Base-by-base conservation (phyloP, 2,113 vertebrate genomes). In the Regulus satrapa region DNA sequence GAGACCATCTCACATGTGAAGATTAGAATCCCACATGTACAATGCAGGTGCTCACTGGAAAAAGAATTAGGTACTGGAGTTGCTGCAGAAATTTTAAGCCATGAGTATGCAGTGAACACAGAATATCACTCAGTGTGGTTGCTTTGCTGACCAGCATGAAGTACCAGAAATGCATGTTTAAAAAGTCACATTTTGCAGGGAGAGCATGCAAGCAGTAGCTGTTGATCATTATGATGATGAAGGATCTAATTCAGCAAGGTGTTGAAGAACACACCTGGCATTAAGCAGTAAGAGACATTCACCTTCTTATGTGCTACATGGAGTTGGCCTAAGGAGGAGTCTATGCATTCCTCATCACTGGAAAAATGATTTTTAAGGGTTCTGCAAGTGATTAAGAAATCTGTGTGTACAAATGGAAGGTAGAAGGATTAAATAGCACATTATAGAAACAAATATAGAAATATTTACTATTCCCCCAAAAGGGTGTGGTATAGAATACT, bases 21-120 rank as follows among this genome's bases (percentile, higher is more conserved):
- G 62, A 94, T 80, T 80, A 90, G 69, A 86, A 71, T 89, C 68
- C 61, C 91, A 81, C 67, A 91, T 80, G 85, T 46, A 82, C 25
- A 0, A 45, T 73, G 84, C 87, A 96, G 86, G 86, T 96, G 95
- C 82, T 95, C 67, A 34, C 36, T 59, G 64, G 67, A 56, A 92
- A 88, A 88, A 10, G 29, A 58, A 77, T 49, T 26, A 80, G 88
- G 40, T 26, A 55, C 18, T 58, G 45, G 43, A 91, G 48, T 79
- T 81, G 40, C 52, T 43, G 77, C 67, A 85, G 52, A 15, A 46
- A 83, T 88, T 90, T 90, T 34, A 59, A 82, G 43, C 28, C 66
- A 32, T 13, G 40, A 40, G 32, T 25, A 8, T 14, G 18, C 80
- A 81, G 61, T 58, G 31, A 84, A 28, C 56, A 41, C 40, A 36